Evolutionary conservation across 2,113 vertebrate species (phyloP).

Genomic region (Sinosuthora webbiana): DNA sequence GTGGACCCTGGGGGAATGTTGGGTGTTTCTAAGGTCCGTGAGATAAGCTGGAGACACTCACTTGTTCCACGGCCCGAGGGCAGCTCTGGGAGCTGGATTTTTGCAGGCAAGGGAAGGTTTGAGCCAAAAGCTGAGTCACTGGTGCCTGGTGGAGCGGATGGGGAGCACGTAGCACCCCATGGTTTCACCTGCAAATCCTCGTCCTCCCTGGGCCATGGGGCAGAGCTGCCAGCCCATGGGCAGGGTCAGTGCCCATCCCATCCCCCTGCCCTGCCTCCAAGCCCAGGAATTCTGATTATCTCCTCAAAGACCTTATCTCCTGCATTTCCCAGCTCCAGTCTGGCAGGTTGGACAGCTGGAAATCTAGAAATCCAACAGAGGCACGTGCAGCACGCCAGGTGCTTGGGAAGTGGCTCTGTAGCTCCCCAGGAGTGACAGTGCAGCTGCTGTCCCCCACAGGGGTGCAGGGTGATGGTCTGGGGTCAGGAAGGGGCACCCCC

Average conservation of each 20-base stretch:
- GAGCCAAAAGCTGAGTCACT: neutral
- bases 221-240: neutral
- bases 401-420: neutral
- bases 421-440: neutral
- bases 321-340: neutral
- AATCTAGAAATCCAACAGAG: neutral
- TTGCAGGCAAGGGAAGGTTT: neutral
- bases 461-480: neutral
- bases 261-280: neutral
- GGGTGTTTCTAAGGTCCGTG: neutral
- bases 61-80: neutral
- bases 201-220: neutral
- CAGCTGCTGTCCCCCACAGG: fast-evolving
- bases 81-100: neutral
- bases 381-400: neutral
- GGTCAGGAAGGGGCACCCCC: neutral
- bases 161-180: neutral
- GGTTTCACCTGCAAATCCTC: neutral
- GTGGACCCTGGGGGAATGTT: neutral
- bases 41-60: neutral
- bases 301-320: neutral
- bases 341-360: neutral
- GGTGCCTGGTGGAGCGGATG: neutral
- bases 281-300: neutral
- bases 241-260: neutral